phyloP scores from a whole-genome alignment of 2,797 vertebrate species.

The Syngnathus acus region DNA sequence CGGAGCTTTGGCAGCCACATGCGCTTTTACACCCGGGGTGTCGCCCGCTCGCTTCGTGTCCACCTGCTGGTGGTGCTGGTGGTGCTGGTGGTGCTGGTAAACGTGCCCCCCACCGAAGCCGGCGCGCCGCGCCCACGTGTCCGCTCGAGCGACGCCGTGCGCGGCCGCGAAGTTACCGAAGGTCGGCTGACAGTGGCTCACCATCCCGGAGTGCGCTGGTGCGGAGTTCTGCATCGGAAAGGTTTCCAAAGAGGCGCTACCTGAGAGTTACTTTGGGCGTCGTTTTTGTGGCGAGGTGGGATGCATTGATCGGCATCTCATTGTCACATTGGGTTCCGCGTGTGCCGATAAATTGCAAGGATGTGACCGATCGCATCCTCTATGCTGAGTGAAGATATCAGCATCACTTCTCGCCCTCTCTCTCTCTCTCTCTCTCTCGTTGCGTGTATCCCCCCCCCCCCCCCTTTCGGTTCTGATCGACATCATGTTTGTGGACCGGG shows the following conservation, averaged over 20 bases:
- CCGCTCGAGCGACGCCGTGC: slow-evolving; percentile 65
- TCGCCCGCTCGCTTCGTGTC: slow-evolving; percentile 12
- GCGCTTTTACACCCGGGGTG: slow-evolving; percentile 51
- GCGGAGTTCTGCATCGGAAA: slow-evolving; percentile 62
- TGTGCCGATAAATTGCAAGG: slow-evolving; percentile 29
- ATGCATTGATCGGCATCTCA: slow-evolving; percentile 37
- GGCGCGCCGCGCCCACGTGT: slow-evolving; percentile 57
- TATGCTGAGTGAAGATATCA: slow-evolving; percentile 51
- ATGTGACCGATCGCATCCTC: slow-evolving; percentile 61
- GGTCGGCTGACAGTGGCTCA: slow-evolving; percentile 67
- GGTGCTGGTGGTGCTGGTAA: slow-evolving; percentile 39
- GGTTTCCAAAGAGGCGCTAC: not conserved
- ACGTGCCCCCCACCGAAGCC: slow-evolving; percentile 48
- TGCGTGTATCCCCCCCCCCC: slow-evolving; percentile 16
- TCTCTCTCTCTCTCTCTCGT: slow-evolving; percentile 12
- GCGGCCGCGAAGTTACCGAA: slow-evolving; percentile 63
- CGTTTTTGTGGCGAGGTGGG: not conserved
- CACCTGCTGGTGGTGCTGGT: slow-evolving; percentile 41
- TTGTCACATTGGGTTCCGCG: slow-evolving; percentile 28
- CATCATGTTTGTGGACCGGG: slow-evolving; percentile 23
- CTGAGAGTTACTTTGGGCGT: not conserved
- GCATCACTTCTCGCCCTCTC: slow-evolving; percentile 44
- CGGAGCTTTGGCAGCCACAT: slow-evolving; percentile 51
- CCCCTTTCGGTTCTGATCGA: slow-evolving; percentile 43
- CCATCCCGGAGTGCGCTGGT: slow-evolving; percentile 67